phyloP scores from a whole-genome alignment of 2,797 vertebrate species.

The Semaprochilodus insignis region DNA sequence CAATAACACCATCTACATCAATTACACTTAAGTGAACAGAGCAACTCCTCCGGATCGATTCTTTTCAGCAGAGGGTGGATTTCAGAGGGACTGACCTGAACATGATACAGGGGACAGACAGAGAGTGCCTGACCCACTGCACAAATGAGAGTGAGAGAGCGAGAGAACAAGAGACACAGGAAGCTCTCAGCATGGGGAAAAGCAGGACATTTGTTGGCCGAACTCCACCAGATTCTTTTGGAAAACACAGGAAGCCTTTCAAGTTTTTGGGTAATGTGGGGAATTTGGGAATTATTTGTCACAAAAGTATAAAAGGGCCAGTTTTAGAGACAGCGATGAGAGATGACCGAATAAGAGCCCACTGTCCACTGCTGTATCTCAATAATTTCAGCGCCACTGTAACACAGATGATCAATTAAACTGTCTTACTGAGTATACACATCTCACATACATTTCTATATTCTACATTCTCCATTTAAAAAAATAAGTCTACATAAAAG shows the following conservation, averaged over 20 bases:
- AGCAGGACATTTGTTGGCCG: constrained; percentile 45
- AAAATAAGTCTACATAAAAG: too few relatives aligned
- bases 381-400: too few relatives aligned
- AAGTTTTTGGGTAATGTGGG: constrained; percentile 33
- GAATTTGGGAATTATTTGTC: constrained; percentile 24
- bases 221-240: constrained; percentile 40
- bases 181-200: constrained; percentile 39
- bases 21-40: background rate
- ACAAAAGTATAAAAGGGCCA: background rate
- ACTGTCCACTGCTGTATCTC: background rate
- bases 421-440: too few relatives aligned
- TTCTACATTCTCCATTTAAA: too few relatives aligned
- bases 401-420: background rate
- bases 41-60: background rate
- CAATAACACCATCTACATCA: constrained; percentile 13
- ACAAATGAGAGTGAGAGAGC: background rate
- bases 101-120: background rate
- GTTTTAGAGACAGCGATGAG: background rate
- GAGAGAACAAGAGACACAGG: constrained; percentile 24
- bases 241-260: constrained; percentile 59
- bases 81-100: background rate
- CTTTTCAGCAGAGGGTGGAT: background rate
- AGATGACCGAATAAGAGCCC: background rate
- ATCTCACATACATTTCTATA: too few relatives aligned
- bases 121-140: background rate